Conservation (phyloP, 2,888 invertebrate genomes). For the Amiota communis region DNA sequence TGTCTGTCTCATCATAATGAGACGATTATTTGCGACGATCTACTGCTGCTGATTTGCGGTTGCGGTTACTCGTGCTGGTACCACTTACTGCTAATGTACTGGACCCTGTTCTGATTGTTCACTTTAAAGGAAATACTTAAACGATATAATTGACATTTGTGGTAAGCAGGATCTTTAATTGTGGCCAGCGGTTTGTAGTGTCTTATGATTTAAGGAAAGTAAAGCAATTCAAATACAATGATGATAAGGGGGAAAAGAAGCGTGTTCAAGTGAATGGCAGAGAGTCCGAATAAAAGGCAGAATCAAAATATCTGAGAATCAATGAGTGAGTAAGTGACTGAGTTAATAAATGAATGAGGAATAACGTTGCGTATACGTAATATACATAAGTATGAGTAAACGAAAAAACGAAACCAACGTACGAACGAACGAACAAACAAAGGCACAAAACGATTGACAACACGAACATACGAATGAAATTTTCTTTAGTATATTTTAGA, state of each 20-base stretch:
- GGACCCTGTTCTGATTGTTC: background rate
- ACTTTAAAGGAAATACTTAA: slow-evolving; percentile 17
- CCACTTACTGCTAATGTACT: background rate
- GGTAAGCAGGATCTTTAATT: background rate
- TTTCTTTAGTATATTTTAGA: background rate
- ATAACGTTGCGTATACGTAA: slow-evolving; percentile 57
- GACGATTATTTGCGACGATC: slow-evolving; percentile 26
- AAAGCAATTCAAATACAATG: background rate
- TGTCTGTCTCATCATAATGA: too few species aligned
- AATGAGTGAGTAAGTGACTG: background rate
- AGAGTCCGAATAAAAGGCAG: background rate
- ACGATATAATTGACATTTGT: slow-evolving; percentile 46
- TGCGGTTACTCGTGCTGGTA: slow-evolving; percentile 36
- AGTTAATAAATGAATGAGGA: slow-evolving; percentile 29
- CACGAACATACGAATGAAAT: background rate
- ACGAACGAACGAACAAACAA: background rate
- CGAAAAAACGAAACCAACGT: slow-evolving; percentile 57
- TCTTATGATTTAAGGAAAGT: background rate
- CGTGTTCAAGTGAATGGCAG: slow-evolving; percentile 17
- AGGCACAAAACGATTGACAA: background rate
- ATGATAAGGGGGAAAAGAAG: slow-evolving; percentile 7
- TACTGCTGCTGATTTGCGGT: slow-evolving; percentile 43
- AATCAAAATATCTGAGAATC: background rate
- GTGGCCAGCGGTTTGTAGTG: background rate
- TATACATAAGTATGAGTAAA: slow-evolving; percentile 61